phyloP scores from a whole-genome alignment of 2,888 invertebrate species.

The Acrocyrtus sp. region DNA sequence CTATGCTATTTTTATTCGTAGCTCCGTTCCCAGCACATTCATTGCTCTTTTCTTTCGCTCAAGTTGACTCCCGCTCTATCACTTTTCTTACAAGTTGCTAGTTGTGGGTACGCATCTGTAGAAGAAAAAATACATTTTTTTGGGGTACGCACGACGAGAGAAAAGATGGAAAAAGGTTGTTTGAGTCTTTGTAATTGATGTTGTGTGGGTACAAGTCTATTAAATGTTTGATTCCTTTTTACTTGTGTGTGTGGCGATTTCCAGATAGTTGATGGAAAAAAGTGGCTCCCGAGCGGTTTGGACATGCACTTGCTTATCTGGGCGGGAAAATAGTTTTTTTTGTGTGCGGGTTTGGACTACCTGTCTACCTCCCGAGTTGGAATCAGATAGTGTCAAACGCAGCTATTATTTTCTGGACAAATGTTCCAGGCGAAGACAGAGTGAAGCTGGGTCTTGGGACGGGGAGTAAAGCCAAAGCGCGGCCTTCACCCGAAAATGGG shows the following conservation, averaged over 20 bases:
- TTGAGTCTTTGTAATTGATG: constrained; percentile 36
- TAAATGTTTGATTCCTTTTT: too few relatives aligned
- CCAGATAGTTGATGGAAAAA: too few relatives aligned
- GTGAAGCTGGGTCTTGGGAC: background rate
- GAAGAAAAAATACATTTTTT: background rate
- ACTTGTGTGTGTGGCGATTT: too few relatives aligned
- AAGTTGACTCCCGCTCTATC: constrained; percentile 5
- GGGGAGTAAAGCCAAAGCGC: background rate
- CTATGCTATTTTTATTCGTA: too few relatives aligned
- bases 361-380: background rate
- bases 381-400: constrained; percentile 50
- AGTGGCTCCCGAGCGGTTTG: too few relatives aligned
- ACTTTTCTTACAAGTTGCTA: background rate
- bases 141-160: background rate
- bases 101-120: background rate
- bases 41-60: constrained; percentile 43
- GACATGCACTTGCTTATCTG: too few relatives aligned
- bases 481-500: too few relatives aligned
- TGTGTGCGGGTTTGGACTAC: too few relatives aligned
- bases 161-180: background rate
- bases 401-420: constrained; percentile 48
- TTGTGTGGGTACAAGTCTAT: constrained; percentile 18
- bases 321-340: too few relatives aligned
- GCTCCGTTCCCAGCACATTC: too few relatives aligned
- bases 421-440: too few relatives aligned